Evolutionary conservation across 2,888 invertebrate genomes (phyloP).

Genomic region (Smittia aterrima): DNA sequence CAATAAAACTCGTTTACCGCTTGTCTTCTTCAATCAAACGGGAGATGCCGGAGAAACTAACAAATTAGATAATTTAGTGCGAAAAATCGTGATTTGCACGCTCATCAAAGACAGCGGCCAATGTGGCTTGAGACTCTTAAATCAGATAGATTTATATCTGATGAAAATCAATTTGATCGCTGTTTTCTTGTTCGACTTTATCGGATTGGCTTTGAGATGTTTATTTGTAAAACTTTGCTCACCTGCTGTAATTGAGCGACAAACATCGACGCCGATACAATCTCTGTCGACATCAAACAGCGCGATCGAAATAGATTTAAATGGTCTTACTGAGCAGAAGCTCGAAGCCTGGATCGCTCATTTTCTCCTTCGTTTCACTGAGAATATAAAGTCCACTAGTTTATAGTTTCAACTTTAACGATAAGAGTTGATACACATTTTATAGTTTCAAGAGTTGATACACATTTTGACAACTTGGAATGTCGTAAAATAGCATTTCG

Average conservation of each 20-base stretch:
- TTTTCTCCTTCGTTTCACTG: neutral
- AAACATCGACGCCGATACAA: neutral
- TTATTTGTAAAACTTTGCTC: neutral
- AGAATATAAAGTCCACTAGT: neutral
- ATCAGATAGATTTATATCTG: slow-evolving; percentile 39
- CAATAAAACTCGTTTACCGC: neutral
- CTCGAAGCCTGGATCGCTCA: neutral
- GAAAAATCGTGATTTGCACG: slow-evolving; percentile 22
- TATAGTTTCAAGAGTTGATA: neutral
- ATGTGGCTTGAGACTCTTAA: slow-evolving; percentile 7
- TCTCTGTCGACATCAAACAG: neutral
- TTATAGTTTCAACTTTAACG: neutral
- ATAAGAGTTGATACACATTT: neutral
- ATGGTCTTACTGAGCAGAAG: neutral
- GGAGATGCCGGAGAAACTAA: neutral
- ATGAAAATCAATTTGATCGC: slow-evolving; percentile 40
- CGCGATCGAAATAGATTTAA: neutral
- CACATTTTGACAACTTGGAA: slow-evolving; percentile 30
- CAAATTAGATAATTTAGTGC: slow-evolving; percentile 30
- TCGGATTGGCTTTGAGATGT: neutral
- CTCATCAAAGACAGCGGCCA: neutral
- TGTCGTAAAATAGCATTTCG: slow-evolving; percentile 7
- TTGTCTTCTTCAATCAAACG: neutral
- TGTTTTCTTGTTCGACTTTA: neutral
- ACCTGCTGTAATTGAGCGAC: neutral